Percentiles rank a stretch among this genome's conserved stretches.
phyloP scores from a whole-genome alignment of 2,113 vertebrate genomes.

The Marmota monax region DNA sequence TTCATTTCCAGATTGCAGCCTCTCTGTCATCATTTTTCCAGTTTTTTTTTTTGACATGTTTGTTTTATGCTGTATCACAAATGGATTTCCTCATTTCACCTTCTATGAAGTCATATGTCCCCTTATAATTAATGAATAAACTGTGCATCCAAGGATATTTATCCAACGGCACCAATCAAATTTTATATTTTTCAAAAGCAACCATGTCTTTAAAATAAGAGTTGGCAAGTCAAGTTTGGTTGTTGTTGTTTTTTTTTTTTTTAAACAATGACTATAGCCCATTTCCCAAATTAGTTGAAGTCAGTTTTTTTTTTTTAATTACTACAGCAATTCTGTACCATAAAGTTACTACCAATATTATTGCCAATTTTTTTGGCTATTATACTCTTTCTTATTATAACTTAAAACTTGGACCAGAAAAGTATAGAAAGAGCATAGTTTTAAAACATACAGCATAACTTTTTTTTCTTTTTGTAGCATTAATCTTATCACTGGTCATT shows the following conservation, averaged over 20 bases:
- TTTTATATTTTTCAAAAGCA: constrained; percentile 75
- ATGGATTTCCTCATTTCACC: constrained; percentile 60
- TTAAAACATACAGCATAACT: constrained; percentile 74
- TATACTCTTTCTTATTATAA: constrained; percentile 84
- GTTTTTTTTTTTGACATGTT: constrained; percentile 68
- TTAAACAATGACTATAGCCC: neutral
- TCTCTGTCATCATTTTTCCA: constrained; percentile 72
- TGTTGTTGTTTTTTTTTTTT: neutral
- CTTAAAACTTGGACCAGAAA: constrained; percentile 81
- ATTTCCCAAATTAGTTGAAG: constrained; percentile 69
- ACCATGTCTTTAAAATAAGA: constrained; percentile 39
- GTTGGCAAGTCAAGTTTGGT: constrained; percentile 75
- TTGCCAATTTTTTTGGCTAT: constrained; percentile 80
- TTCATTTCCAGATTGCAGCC: constrained; percentile 77
- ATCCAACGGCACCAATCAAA: constrained; percentile 63
- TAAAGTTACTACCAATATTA: constrained; percentile 72
- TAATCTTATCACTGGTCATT: constrained; percentile 98
- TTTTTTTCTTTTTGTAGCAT: constrained; percentile 90
- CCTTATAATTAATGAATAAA: constrained; percentile 59
- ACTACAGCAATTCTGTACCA: constrained; percentile 44
- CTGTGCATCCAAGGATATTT: constrained; percentile 70
- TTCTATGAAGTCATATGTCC: constrained; percentile 58
- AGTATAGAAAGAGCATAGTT: constrained; percentile 83
- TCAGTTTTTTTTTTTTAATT: constrained; percentile 62
- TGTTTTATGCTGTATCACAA: constrained; percentile 81